Base-by-base conservation (phyloP, 2,888 invertebrate genomes). In the Acronicta aceris region DNA sequence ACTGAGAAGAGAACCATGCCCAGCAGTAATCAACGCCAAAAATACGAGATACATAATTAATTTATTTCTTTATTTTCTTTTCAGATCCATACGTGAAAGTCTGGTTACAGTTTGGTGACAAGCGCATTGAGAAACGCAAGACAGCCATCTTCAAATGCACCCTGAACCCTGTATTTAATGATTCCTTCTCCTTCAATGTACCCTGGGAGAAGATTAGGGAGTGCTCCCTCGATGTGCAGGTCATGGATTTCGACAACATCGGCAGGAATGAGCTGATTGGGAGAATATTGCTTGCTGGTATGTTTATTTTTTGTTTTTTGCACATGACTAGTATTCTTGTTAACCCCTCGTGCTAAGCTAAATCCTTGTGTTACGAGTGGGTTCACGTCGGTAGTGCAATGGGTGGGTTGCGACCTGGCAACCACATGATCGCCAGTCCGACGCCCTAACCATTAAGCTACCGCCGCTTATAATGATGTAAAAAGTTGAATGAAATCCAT, bases 51-150 rank as follows among this genome's bases (percentile, higher is more conserved):
- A 27, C 4, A 7, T 27, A 5, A 27, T 12, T 33, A 33, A 12
- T 33, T 33, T 3, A 1, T 30, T 30, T 12, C 0, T 33, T 33
- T 33, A 2, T 21, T 33, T 12, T 16, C 27, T 12, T 95, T 95
- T 48, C 95, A 99, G 99, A 99, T 97, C 99, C 99, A 0, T 99
- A 99, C 93, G 99, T 99, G n/a, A 99, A 99, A 91, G 98, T 99
- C 13, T 99, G 99, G 99, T 96, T 99, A 47, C 98, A 98, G 83
- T 98, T 98, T 84, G 98, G 98, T 40, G 98, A 98, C 87, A 98
- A 98, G 83, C 96, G 98, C 79, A 97, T 99, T 80, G 99, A 99
- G 93, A 99, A 99, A 86, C 97, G 98, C 91, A 99, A 99, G 95
- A 99, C 99, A 55, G 98, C 98, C 67, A 97, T 98, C 86, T 98